phyloP scores from a whole-genome alignment of 2,888 invertebrate species.

The Panzeria rudis region DNA sequence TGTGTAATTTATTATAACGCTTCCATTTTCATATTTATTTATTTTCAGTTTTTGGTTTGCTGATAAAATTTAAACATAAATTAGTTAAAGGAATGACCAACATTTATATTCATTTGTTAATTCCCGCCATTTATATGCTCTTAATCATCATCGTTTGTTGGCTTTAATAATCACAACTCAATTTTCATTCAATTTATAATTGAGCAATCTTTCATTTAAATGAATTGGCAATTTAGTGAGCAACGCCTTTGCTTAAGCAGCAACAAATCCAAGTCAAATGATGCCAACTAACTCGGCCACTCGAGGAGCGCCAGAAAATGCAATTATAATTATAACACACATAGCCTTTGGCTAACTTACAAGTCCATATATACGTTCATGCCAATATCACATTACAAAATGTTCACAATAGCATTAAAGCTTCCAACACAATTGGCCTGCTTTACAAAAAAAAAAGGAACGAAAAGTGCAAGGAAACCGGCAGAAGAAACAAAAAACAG shows the following conservation, averaged over 20 bases:
- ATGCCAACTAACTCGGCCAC: slow-evolving; percentile 26
- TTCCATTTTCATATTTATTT: background rate
- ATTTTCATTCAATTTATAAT: slow-evolving; percentile 78
- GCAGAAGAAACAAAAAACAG: slow-evolving; percentile 67
- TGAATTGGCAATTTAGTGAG: slow-evolving; percentile 81
- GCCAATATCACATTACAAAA: slow-evolving; percentile 66
- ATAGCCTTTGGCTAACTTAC: slow-evolving; percentile 74
- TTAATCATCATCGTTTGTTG: slow-evolving; percentile 70
- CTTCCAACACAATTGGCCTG: slow-evolving; percentile 53
- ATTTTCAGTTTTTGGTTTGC: background rate
- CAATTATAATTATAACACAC: slow-evolving; percentile 83
- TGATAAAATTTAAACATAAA: slow-evolving; percentile 16
- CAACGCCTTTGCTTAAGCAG: slow-evolving; percentile 75
- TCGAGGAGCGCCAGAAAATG: slow-evolving; percentile 76
- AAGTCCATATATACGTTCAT: background rate
- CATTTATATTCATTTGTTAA: slow-evolving; percentile 71
- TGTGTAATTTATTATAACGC: slow-evolving; percentile 26
- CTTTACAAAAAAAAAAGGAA: slow-evolving; percentile 10
- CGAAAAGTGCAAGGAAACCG: background rate
- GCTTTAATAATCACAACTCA: slow-evolving; percentile 73
- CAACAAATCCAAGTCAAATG: slow-evolving; percentile 11
- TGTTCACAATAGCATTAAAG: slow-evolving; percentile 30
- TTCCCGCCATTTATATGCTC: slow-evolving; percentile 65
- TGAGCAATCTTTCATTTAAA: slow-evolving; percentile 83
- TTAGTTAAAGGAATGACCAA: slow-evolving; percentile 15